Conservation (phyloP, 2,888 invertebrate species). For the Lottia gigantea region DNA sequence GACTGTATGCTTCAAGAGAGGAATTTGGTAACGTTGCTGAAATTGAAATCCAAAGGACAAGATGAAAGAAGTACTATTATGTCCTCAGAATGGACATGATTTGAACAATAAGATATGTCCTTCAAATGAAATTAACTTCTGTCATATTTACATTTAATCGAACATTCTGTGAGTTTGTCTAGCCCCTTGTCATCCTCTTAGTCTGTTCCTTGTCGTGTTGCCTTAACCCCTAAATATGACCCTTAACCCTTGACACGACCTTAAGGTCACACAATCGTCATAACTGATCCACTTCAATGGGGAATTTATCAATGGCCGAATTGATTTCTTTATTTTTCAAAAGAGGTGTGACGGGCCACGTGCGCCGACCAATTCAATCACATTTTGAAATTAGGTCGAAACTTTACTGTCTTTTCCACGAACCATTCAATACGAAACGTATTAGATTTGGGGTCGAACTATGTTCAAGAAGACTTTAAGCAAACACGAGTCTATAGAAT, state of each 20-base stretch:
- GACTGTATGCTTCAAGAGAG: too few relatives aligned
- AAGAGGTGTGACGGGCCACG: slow-evolving; percentile 8
- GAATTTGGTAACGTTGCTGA: too few relatives aligned
- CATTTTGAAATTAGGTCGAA: neutral
- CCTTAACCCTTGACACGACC: slow-evolving; percentile 2
- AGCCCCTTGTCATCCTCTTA: neutral
- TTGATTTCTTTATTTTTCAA: neutral
- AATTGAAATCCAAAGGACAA: neutral
- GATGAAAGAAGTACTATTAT: neutral
- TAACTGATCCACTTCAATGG: neutral
- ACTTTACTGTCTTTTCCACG: neutral
- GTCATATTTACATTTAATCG: slow-evolving; percentile 2
- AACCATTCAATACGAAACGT: neutral
- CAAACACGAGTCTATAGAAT: neutral
- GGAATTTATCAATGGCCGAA: neutral
- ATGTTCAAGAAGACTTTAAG: neutral
- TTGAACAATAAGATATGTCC: neutral
- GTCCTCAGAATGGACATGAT: neutral
- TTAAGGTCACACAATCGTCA: slow-evolving; percentile 8
- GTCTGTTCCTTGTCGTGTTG: neutral
- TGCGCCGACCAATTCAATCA: neutral
- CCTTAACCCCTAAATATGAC: slow-evolving; percentile 1
- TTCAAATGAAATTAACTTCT: neutral
- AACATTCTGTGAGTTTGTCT: neutral
- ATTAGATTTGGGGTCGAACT: neutral